phyloP scores from a whole-genome alignment of 2,113 vertebrate genomes.

The Progne subis region DNA sequence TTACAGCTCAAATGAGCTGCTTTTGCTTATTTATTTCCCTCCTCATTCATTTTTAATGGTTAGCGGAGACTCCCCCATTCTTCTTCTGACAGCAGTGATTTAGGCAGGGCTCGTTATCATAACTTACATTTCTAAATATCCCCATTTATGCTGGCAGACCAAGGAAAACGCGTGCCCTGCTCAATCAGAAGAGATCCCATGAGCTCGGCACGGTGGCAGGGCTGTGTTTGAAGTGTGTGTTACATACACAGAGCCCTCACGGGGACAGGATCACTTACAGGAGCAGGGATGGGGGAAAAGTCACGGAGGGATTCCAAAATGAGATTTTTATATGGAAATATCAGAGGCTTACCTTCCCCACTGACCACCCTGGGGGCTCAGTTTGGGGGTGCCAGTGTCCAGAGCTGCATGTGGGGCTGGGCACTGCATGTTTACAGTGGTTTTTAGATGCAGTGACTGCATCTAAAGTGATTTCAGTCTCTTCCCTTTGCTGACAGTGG shows the following conservation, averaged over 20 bases:
- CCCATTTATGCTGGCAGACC: not conserved
- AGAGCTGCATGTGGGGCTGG: not conserved
- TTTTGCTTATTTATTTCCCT: slow-evolving; percentile 56
- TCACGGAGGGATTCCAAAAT: not conserved
- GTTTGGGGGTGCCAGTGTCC: accelerated
- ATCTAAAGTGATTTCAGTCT: too few relatives aligned
- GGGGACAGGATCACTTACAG: not conserved
- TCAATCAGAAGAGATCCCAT: slow-evolving; percentile 9
- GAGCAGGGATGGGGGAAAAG: not conserved
- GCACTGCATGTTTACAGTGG: not conserved
- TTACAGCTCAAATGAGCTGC: slow-evolving; percentile 54
- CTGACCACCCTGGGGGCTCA: not conserved
- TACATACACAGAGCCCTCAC: not conserved
- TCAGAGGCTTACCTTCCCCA: not conserved
- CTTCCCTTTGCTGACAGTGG: not conserved
- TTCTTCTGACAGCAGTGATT: slow-evolving; percentile 10
- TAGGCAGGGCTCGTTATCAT: slow-evolving; percentile 55
- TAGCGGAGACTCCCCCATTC: slow-evolving; percentile 12
- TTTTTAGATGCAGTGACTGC: too few relatives aligned
- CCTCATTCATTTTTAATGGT: slow-evolving; percentile 63
- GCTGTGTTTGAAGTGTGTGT: not conserved
- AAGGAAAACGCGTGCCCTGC: not conserved
- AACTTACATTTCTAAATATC: slow-evolving; percentile 43
- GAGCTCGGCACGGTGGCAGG: not conserved
- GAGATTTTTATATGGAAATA: not conserved